These are phyloP conservation scores for Euzetes globulus DNA, from an alignment of 2,888 invertebrate genomes.

Conservation along the genomic window DNA sequence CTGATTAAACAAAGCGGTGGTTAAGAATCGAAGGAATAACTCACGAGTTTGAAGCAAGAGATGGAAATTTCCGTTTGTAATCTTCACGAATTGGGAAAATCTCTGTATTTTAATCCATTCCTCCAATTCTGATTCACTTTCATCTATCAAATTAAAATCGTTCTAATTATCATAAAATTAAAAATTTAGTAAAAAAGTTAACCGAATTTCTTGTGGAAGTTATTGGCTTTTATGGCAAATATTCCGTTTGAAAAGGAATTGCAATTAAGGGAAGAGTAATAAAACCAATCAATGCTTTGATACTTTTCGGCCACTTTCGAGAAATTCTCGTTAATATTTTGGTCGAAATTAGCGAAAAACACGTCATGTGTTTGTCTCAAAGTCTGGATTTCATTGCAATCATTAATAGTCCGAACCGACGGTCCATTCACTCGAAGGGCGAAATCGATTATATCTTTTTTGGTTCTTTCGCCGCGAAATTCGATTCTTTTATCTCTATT, in stretches of 20 bases:
- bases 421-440: conserved; percentile 79
- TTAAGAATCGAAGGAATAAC: conserved; percentile 34
- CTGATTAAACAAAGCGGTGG: background rate
- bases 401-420: conserved; percentile 69
- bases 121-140: conserved; percentile 52
- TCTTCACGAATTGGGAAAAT: conserved; percentile 77
- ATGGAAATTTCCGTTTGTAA: conserved; percentile 69
- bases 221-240: conserved; percentile 41
- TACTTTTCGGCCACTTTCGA: conserved; percentile 58
- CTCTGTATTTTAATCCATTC: conserved; percentile 83
- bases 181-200: background rate
- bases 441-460: conserved; percentile 84
- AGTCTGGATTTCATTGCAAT: conserved; percentile 67
- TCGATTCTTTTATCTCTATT: conserved; percentile 65
- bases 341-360: conserved; percentile 81
- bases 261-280: conserved; percentile 62
- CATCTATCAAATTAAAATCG: conserved; percentile 20
- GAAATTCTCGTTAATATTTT: conserved; percentile 55
- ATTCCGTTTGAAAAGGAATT: conserved; percentile 50
- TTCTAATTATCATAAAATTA: background rate
- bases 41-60: conserved; percentile 74
- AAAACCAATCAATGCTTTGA: conserved; percentile 81
- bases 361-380: conserved; percentile 66
- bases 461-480: conserved; percentile 76
- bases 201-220: conserved; percentile 22